phyloP scores from a whole-genome alignment of 2,888 invertebrate genomes.

The Willowsia nigromaculata region DNA sequence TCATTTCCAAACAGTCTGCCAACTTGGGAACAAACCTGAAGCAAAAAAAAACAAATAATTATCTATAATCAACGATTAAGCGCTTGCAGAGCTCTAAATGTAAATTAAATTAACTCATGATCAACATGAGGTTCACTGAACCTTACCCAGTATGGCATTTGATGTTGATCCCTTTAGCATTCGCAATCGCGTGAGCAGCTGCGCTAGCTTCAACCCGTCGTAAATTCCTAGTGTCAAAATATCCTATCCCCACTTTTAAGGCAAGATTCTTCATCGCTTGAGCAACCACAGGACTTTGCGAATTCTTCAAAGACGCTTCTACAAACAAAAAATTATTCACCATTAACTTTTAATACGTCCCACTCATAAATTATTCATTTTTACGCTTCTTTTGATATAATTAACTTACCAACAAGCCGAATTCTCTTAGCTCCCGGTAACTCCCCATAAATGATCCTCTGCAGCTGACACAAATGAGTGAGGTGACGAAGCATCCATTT shows the following conservation, averaged over 20 bases:
- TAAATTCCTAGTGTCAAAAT: slow-evolving; percentile 80
- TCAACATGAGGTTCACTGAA: slow-evolving; percentile 22
- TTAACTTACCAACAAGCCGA: slow-evolving; percentile 83
- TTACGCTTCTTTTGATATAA: neutral
- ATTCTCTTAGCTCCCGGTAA: slow-evolving; percentile 87
- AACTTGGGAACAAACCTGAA: slow-evolving; percentile 70
- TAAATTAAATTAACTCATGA: neutral
- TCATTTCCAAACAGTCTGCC: slow-evolving; percentile 71
- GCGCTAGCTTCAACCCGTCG: slow-evolving; percentile 81
- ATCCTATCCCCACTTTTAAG: slow-evolving; percentile 82
- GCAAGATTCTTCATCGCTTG: slow-evolving; percentile 86
- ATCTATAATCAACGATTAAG: too few relatives aligned
- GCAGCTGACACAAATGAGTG: slow-evolving; percentile 93
- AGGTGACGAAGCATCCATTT: slow-evolving; percentile 72
- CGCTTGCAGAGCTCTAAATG: neutral
- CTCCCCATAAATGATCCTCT: slow-evolving; percentile 94
- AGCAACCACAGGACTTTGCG: slow-evolving; percentile 86
- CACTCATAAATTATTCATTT: neutral
- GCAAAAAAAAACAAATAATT: neutral
- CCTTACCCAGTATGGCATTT: slow-evolving; percentile 85
- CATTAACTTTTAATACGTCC: neutral
- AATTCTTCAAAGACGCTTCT: slow-evolving; percentile 87
- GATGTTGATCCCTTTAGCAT: slow-evolving; percentile 89
- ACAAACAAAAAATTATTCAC: slow-evolving; percentile 18
- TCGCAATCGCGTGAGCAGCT: slow-evolving; percentile 86